Evolutionary conservation across 2,113 vertebrate species (phyloP).

Genomic region (Spea multiplicata): DNA sequence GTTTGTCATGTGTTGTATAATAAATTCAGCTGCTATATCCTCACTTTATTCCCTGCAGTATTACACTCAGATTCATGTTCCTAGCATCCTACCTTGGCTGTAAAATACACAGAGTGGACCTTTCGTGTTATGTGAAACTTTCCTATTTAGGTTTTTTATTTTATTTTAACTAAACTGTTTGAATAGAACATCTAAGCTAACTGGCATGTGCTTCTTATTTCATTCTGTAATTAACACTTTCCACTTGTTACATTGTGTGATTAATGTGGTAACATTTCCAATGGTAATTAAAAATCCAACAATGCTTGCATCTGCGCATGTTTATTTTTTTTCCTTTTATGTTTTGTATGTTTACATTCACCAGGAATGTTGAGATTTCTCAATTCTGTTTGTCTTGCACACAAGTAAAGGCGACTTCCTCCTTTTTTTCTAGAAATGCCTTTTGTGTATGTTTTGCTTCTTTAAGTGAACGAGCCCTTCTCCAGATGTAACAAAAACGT

Average conservation of each 20-base stretch:
- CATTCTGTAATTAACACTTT: not conserved
- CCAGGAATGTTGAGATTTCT: too few relatives aligned
- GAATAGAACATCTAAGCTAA: too few relatives aligned
- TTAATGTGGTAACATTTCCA: not conserved
- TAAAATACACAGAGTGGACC: not conserved
- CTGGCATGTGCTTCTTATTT: not conserved
- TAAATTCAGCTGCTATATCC: not conserved
- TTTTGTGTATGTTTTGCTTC: too few relatives aligned
- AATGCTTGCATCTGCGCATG: not conserved
- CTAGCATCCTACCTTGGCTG: not conserved
- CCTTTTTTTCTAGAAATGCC: too few relatives aligned
- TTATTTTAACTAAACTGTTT: too few relatives aligned
- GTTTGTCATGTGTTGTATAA: too few relatives aligned
- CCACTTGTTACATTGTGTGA: not conserved
- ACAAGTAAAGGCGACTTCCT: too few relatives aligned
- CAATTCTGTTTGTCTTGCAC: too few relatives aligned
- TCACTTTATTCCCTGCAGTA: not conserved
- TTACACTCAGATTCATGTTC: not conserved
- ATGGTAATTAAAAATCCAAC: conserved; percentile 8
- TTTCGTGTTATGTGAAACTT: too few relatives aligned
- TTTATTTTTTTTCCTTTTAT: not conserved
- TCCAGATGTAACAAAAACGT: too few relatives aligned
- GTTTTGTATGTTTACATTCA: not conserved
- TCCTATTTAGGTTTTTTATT: too few relatives aligned
- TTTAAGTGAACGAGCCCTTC: too few relatives aligned